Evolutionary conservation across 2,797 vertebrate species (phyloP).

Genomic region (Acipenser oxyrinchus): DNA sequence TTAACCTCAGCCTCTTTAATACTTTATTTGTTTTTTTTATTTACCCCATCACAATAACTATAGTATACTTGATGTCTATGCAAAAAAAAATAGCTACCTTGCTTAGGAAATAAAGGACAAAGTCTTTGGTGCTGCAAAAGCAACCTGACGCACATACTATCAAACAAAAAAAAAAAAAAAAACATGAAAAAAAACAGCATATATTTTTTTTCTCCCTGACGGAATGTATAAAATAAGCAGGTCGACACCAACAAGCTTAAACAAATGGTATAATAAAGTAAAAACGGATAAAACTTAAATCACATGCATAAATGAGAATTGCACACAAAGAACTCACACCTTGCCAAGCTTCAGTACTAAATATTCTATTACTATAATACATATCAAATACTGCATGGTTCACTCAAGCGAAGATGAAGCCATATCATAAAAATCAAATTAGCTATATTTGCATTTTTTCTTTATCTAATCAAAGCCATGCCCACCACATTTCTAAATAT

Average conservation of each 20-base stretch:
- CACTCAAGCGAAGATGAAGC: conserved; percentile 88
- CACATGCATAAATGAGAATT: conserved; percentile 99
- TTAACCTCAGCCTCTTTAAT: conserved; percentile 80
- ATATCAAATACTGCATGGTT: conserved; percentile 96
- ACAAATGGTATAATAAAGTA: conserved; percentile 80
- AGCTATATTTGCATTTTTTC: conserved; percentile 67
- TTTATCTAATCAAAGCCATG: conserved; percentile 85
- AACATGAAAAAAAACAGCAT: conserved; percentile 36
- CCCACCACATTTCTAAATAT: conserved; percentile 79
- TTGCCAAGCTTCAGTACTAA: conserved; percentile 98
- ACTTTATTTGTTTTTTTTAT: conserved; percentile 43
- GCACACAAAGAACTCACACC: conserved; percentile 97
- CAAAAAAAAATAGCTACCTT: conserved; percentile 95
- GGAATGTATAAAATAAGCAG: conserved; percentile 99
- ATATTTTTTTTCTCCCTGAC: conserved; percentile 83
- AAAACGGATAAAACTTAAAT: conserved; percentile 71
- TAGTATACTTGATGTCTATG: conserved; percentile 91
- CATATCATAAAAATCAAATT: conserved; percentile 67
- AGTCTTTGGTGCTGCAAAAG: conserved; percentile 99
- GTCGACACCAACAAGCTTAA: conserved; percentile 83
- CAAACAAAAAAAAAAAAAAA: conserved; percentile 54
- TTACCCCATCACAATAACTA: conserved; percentile 81
- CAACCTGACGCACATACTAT: conserved; percentile 76
- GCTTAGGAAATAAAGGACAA: conserved; percentile 89
- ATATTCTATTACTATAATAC: conserved; percentile 84